Percentiles rank a stretch among this genome's conserved stretches.
phyloP scores from a whole-genome alignment of 2,888 invertebrate genomes.

The Pterobdella sp. region DNA sequence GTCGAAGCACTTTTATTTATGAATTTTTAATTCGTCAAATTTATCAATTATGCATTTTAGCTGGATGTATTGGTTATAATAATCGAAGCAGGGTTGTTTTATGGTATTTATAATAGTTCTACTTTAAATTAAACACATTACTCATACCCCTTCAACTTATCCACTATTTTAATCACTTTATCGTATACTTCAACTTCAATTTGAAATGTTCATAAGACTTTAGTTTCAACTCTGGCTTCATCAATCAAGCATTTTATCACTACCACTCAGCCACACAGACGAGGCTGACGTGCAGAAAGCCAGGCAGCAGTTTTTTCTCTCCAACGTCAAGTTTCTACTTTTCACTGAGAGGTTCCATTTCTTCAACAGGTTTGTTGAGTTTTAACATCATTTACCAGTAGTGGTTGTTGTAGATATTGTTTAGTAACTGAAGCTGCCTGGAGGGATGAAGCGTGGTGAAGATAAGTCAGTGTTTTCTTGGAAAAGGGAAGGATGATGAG shows the following conservation, averaged over 20 bases:
- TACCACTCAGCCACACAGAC: slow-evolving; percentile 49
- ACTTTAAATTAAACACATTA: too few species aligned
- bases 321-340: slow-evolving; percentile 76
- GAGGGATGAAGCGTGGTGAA: too few species aligned
- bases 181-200: background rate
- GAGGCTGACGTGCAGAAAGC: slow-evolving; percentile 66
- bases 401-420: background rate
- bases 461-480: too few species aligned
- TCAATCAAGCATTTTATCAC: background rate
- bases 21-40: background rate
- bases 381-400: background rate
- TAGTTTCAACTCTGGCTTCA: background rate
- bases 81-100: background rate
- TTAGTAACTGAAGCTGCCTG: background rate
- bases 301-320: slow-evolving; percentile 84
- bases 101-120: too few species aligned
- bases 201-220: too few species aligned
- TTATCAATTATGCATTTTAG: background rate
- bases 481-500: background rate
- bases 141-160: too few species aligned
- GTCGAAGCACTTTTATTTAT: background rate
- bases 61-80: background rate
- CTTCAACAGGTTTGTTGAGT: slow-evolving; percentile 55
- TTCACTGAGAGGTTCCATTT: slow-evolving; percentile 93
- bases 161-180: background rate